These are phyloP conservation scores for Busseola fusca DNA, from an alignment of 2,888 invertebrate genomes.

Conservation along the genomic window DNA sequence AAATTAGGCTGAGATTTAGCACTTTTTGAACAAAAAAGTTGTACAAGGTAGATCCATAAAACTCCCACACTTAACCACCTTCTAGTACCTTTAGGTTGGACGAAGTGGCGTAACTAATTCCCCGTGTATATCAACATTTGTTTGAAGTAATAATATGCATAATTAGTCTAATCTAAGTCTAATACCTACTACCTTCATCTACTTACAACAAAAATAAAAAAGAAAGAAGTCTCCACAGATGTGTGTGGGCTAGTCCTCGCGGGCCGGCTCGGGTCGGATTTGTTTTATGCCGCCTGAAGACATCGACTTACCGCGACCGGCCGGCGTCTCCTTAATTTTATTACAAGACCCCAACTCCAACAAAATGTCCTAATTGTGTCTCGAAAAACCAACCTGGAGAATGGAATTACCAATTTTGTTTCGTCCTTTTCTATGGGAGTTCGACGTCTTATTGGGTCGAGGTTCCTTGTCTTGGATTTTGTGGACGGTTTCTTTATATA, in stretches of 20 bases:
- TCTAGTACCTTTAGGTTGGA: neutral
- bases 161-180: neutral
- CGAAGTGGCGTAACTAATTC: neutral
- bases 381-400: constrained; percentile 81
- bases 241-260: constrained; percentile 64
- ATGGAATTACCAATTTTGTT: constrained; percentile 81
- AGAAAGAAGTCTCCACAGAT: constrained; percentile 66
- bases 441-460: constrained; percentile 57
- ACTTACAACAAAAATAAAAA: constrained; percentile 31
- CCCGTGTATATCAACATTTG: neutral
- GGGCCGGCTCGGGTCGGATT: constrained; percentile 81
- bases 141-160: neutral
- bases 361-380: constrained; percentile 87
- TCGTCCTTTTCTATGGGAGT: constrained; percentile 60
- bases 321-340: constrained; percentile 88
- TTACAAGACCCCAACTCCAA: constrained; percentile 83
- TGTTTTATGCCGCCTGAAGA: constrained; percentile 87
- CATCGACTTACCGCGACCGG: constrained; percentile 84
- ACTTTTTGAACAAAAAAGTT: neutral
- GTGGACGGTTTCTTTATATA: constrained; percentile 39
- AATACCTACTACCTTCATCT: neutral
- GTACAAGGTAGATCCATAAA: neutral
- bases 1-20: neutral
- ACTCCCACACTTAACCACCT: neutral
- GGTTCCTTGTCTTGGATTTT: constrained; percentile 41